Evolutionary conservation across 2,113 vertebrate genomes (phyloP).

Genomic region (Eleginops maclovinus): DNA sequence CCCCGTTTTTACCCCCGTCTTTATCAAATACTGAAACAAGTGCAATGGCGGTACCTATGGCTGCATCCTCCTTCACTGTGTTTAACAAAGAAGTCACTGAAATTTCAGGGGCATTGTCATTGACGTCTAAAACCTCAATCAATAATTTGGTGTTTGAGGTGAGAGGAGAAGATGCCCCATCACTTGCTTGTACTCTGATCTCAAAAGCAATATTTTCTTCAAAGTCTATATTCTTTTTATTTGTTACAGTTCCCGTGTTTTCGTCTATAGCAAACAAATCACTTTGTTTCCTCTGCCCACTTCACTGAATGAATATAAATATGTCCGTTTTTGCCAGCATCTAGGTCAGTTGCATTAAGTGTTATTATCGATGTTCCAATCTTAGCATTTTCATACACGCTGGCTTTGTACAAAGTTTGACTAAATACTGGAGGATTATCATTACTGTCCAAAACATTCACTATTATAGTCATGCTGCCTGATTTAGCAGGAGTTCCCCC

Average conservation of each 20-base stretch:
- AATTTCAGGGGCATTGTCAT: constrained; percentile 84
- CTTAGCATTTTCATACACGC: constrained; percentile 83
- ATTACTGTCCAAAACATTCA: constrained; percentile 87
- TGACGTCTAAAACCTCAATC: constrained; percentile 83
- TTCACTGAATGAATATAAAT: constrained; percentile 84
- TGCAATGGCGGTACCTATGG: constrained; percentile 85
- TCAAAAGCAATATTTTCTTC: constrained; percentile 86
- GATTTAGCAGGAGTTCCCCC: constrained; percentile 86
- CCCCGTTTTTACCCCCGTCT: constrained; percentile 84
- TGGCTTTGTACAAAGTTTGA: constrained; percentile 79
- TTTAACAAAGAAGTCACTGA: constrained; percentile 80
- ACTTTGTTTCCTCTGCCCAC: constrained; percentile 75
- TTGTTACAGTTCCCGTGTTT: constrained; percentile 50
- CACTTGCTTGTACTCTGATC: constrained; percentile 86
- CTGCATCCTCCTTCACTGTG: constrained; percentile 84
- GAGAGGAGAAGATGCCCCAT: constrained; percentile 77
- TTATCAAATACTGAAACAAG: constrained; percentile 86
- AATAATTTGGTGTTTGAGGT: constrained; percentile 85
- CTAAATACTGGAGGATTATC: constrained; percentile 88
- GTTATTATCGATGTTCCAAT: constrained; percentile 82
- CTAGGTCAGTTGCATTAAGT: constrained; percentile 88
- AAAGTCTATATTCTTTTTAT: constrained; percentile 76
- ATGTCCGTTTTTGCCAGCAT: constrained; percentile 86
- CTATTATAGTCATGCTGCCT: constrained; percentile 77
- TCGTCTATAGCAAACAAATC: constrained; percentile 82